Evolutionary conservation across 30 jellyfish, hydroid and myxozoan species (phyloP), one percentile per base, ranked within the genome.

Genomic region (Turritopsis dohrnii): DNA sequence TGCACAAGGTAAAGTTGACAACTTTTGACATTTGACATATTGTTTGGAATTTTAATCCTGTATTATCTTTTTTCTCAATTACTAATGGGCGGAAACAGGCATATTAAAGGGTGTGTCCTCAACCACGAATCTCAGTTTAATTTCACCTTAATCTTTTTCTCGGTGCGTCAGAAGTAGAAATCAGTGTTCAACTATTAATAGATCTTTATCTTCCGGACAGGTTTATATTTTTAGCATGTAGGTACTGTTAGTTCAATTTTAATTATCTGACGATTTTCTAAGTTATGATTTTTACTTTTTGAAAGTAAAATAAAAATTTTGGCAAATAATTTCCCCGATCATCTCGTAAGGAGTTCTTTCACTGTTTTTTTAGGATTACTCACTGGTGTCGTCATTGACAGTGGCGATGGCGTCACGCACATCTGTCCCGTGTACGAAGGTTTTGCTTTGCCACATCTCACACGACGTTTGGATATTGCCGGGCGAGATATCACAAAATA

Each of bases 401-500:
- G 96, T 71, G 99, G 99, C 27, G 99, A 95, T 85, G 99, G 99
- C 69, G 99, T 95, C 84, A 95, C 99, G 25, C 99, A 95, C 52
- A 95, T 95, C 66, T 90, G 97, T 80, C 99, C 99, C 28, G 99
- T 95, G 7, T 95, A 95, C 84, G 97, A 95, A 71, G 99, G 99
- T 24, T 95, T 90, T 76, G 96, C 99, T 1, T 83, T 95, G 66
- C 99, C 99, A 21, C 99, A 95, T 82, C 84, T 90, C 74, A 95
- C 99, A 28, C 84, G 96, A 52, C 90, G 99, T 41, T 84, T 95
- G 29, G 97, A 95, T 79, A 90, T 95, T 81, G 99, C 99, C 18
- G 99, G 99, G 4, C 90, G 99, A 25, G 99, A 95, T 71, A 88
- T 95, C 81, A 95, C 99, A 8, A 88, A 89, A 25, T 95, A 95